These are phyloP conservation scores for Dicranocentrus wangi DNA, from an alignment of 2,888 invertebrate genomes.

Conservation along the genomic window DNA sequence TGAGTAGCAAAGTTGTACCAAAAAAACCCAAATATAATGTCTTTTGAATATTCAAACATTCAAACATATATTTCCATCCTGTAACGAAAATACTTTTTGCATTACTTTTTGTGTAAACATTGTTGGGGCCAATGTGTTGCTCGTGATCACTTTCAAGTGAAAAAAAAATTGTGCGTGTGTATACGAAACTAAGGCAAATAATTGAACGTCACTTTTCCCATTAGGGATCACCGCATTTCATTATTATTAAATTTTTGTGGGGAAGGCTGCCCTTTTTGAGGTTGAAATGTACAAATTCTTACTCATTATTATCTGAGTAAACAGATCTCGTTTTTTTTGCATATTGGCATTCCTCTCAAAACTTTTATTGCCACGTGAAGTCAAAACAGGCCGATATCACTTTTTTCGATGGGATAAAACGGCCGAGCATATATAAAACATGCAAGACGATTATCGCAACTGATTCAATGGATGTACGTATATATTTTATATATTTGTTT, in stretches of 20 bases:
- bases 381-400: slow-evolving; percentile 47
- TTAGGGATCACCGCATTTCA: slow-evolving; percentile 27
- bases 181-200: slow-evolving; percentile 17
- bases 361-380: slow-evolving; percentile 37
- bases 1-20: too few relatives aligned
- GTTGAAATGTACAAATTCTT: slow-evolving; percentile 15
- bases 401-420: too few relatives aligned
- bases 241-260: slow-evolving; percentile 13
- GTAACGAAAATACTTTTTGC: not conserved
- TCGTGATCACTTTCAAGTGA: too few relatives aligned
- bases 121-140: too few relatives aligned
- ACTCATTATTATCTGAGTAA: slow-evolving; percentile 22
- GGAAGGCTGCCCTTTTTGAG: slow-evolving; percentile 29
- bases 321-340: slow-evolving; percentile 35
- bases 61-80: slow-evolving; percentile 9
- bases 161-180: too few relatives aligned
- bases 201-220: slow-evolving; percentile 33
- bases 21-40: not conserved
- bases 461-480: too few relatives aligned
- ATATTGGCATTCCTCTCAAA: slow-evolving; percentile 37
- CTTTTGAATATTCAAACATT: slow-evolving; percentile 22
- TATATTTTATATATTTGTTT: too few relatives aligned
- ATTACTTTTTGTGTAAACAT: too few relatives aligned
- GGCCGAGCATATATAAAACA: too few relatives aligned
- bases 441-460: too few relatives aligned